phyloP scores from a whole-genome alignment of 2,888 invertebrate species.

The Pachliopta kotzebuea region DNA sequence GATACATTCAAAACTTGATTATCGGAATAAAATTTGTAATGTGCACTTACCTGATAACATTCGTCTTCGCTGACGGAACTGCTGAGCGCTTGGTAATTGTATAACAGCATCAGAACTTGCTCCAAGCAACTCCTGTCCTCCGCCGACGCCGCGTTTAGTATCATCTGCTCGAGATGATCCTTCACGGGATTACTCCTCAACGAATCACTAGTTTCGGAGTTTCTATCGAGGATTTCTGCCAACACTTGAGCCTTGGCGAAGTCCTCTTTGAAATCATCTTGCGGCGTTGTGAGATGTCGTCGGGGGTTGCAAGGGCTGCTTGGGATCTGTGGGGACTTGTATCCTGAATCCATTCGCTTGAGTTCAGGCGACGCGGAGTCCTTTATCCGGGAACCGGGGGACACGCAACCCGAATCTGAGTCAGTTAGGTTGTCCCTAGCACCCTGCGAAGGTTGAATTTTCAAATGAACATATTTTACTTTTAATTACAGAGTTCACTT shows the following conservation, averaged over 20 bases:
- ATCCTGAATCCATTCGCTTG: conserved; percentile 78
- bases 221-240: conserved; percentile 68
- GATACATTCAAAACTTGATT: too few species aligned
- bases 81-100: conserved; percentile 81
- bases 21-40: too few species aligned
- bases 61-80: conserved; percentile 79
- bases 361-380: conserved; percentile 77
- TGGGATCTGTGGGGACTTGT: conserved; percentile 73
- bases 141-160: conserved; percentile 71
- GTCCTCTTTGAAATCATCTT: conserved; percentile 74
- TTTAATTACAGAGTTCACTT: too few species aligned
- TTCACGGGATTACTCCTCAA: conserved; percentile 72
- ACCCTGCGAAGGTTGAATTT: conserved; percentile 51
- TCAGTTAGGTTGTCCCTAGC: conserved; percentile 76
- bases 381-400: conserved; percentile 76
- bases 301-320: conserved; percentile 69
- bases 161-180: conserved; percentile 75
- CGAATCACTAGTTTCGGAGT: conserved; percentile 70
- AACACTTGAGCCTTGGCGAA: conserved; percentile 74
- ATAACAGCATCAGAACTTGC: conserved; percentile 81
- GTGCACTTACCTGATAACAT: conserved; percentile 68
- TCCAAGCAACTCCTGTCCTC: conserved; percentile 83
- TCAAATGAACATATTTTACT: too few species aligned
- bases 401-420: conserved; percentile 78
- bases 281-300: conserved; percentile 58